Evolutionary conservation across 2,888 invertebrate species (phyloP).

Genomic region (Acanthacorydalis orientalis): DNA sequence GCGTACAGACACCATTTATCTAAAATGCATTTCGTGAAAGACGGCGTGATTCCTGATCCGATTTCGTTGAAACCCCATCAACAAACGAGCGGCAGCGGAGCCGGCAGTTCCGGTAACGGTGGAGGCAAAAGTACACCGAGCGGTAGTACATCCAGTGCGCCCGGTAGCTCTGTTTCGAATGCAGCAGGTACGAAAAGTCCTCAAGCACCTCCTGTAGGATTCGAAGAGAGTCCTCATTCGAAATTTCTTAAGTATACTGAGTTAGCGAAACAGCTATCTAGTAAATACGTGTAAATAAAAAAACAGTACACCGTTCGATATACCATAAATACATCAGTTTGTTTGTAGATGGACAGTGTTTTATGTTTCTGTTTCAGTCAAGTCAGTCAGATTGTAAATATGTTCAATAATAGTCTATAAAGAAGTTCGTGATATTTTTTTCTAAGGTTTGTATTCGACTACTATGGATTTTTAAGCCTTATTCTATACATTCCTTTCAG

Average conservation of each 20-base stretch:
- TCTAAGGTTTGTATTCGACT: no score
- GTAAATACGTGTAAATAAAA: constrained; percentile 72
- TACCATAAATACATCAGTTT: not conserved
- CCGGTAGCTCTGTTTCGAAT: constrained; percentile 9
- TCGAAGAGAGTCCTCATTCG: constrained; percentile 86
- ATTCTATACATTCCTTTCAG: no score
- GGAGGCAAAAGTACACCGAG: constrained; percentile 14
- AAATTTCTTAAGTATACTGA: constrained; percentile 98
- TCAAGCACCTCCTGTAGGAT: constrained; percentile 33
- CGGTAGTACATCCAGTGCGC: constrained; percentile 13
- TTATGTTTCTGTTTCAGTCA: no score
- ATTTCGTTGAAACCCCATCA: constrained; percentile 40
- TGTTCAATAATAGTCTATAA: no score
- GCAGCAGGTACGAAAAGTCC: constrained; percentile 20
- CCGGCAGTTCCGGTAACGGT: constrained; percentile 11
- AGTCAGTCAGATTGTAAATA: no score
- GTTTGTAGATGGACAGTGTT: not conserved
- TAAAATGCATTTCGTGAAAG: constrained; percentile 90
- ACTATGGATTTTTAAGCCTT: no score
- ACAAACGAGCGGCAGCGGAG: constrained; percentile 19
- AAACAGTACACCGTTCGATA: not conserved
- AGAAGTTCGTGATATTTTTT: constrained; percentile 1
- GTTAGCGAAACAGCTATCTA: constrained; percentile 93
- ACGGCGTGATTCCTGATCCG: constrained; percentile 69
- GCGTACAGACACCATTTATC: constrained; percentile 92